Evolutionary conservation across 2,113 vertebrate species (phyloP).

Genomic region (Sapayoa aenigma): DNA sequence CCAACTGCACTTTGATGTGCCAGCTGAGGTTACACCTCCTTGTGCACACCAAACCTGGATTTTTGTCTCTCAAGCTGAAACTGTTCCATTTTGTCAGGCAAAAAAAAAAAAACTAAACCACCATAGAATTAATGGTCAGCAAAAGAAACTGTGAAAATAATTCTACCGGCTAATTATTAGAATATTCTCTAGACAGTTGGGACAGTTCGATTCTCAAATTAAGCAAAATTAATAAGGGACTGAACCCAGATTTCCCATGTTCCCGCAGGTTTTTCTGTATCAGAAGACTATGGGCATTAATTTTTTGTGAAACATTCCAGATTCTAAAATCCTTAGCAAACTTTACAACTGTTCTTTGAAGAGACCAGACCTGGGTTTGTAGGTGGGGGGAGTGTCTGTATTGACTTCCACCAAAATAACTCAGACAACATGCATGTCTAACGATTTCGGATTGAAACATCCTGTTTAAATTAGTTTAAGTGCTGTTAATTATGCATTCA

Average conservation of each 20-base stretch:
- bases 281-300: background rate
- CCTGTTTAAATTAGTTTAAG: background rate
- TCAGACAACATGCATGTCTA: background rate
- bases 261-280: background rate
- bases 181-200: background rate
- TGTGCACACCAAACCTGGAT: background rate
- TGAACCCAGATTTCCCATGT: background rate
- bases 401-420: background rate
- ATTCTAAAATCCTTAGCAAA: background rate
- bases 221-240: accelerated
- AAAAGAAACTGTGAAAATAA: background rate
- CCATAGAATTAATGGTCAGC: background rate
- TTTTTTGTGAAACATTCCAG: background rate
- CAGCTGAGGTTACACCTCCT: background rate
- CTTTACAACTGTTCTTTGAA: background rate
- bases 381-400: background rate
- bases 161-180: background rate
- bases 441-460: background rate
- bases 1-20: background rate
- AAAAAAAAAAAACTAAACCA: background rate
- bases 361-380: background rate
- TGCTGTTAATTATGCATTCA: background rate
- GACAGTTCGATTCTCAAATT: background rate
- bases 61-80: background rate
- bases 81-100: background rate